phyloP scores from a whole-genome alignment of 2,113 vertebrate genomes.

The Alligator sinensis region DNA sequence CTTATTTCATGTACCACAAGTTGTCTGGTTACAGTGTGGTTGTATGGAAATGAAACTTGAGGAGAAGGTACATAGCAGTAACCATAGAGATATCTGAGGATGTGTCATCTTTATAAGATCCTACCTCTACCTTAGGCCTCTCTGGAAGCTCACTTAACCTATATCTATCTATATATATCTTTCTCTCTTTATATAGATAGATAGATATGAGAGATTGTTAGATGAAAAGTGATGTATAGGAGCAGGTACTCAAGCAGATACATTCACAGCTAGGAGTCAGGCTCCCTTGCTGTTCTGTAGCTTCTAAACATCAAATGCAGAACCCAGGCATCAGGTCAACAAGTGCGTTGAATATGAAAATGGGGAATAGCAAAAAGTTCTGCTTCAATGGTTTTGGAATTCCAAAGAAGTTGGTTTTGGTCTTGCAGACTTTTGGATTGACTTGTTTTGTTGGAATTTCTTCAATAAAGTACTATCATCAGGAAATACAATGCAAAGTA shows the following conservation, averaged over 20 bases:
- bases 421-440: neutral
- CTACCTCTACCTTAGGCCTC: neutral
- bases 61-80: neutral
- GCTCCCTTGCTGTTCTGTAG: neutral
- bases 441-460: conserved; percentile 58
- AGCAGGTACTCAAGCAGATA: neutral
- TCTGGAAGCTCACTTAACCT: neutral
- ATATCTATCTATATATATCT: too few relatives aligned
- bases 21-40: too few relatives aligned
- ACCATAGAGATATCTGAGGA: neutral
- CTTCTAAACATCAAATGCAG: neutral
- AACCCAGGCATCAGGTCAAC: neutral
- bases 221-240: neutral
- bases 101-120: neutral
- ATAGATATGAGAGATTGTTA: neutral
- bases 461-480: conserved; percentile 58
- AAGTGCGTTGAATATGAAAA: too few relatives aligned
- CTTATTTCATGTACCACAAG: too few relatives aligned
- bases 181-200: too few relatives aligned
- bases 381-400: neutral
- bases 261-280: neutral
- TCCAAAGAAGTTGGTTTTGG: conserved; percentile 5
- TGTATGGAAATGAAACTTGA: too few relatives aligned
- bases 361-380: neutral
- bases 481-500: conserved; percentile 69